These are phyloP conservation scores for Grantiella picta DNA, from an alignment of 2,113 vertebrate genomes.

Conservation along the genomic window DNA sequence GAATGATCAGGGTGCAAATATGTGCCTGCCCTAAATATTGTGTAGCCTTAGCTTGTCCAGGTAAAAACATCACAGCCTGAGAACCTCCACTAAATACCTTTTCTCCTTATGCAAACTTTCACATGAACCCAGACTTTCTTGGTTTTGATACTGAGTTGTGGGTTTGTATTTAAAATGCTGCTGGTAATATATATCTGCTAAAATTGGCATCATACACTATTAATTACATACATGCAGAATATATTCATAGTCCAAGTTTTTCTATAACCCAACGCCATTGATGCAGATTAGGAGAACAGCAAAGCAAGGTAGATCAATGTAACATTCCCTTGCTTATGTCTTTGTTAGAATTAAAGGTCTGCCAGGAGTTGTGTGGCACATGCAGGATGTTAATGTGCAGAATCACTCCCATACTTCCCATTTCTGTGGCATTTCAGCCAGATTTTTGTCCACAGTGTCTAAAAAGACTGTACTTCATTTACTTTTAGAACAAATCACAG, in stretches of 20 bases:
- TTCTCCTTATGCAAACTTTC: not conserved
- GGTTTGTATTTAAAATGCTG: not conserved
- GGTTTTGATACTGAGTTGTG: not conserved
- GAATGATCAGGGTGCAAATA: not conserved
- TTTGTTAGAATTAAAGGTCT: not conserved
- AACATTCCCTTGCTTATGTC: not conserved
- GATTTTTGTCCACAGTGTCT: not conserved
- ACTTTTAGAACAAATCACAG: not conserved
- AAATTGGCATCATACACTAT: not conserved
- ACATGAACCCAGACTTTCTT: not conserved
- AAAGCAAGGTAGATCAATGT: not conserved
- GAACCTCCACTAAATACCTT: not conserved
- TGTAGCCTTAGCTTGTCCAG: not conserved
- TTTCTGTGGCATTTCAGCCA: not conserved
- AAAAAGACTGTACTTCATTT: not conserved
- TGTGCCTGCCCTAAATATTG: not conserved
- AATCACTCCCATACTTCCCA: not conserved
- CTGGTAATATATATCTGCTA: not conserved
- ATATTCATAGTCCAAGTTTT: not conserved
- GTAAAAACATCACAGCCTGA: not conserved
- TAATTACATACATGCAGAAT: not conserved
- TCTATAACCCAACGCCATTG: not conserved
- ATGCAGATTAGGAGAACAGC: not conserved
- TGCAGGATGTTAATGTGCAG: not conserved
- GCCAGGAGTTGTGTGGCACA: not conserved